Evolutionary conservation across 2,888 invertebrate genomes (phyloP).

Genomic region (Drosophila peninsularis): DNA sequence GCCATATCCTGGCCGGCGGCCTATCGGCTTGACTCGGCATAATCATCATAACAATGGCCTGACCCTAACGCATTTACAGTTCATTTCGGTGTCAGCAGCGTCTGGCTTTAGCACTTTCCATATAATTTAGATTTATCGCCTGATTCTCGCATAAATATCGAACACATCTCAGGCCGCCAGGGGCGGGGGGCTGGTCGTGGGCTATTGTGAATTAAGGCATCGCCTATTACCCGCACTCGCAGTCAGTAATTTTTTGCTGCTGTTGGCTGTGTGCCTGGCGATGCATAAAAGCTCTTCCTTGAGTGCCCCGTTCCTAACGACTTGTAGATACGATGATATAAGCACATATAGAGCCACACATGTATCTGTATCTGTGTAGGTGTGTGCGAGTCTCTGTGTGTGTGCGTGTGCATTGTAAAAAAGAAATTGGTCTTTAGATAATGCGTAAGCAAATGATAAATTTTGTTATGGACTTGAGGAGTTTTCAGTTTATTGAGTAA

Average conservation of each 20-base stretch:
- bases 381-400: slow-evolving; percentile 1
- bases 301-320: slow-evolving; percentile 67
- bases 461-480: slow-evolving; percentile 30
- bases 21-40: slow-evolving; percentile 24
- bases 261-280: neutral
- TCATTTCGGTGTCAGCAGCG: slow-evolving; percentile 49
- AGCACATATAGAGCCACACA: slow-evolving; percentile 54
- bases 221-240: slow-evolving; percentile 53
- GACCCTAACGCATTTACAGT: slow-evolving; percentile 59
- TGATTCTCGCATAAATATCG: slow-evolving; percentile 76
- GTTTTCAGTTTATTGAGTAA: slow-evolving; percentile 16
- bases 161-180: slow-evolving; percentile 45
- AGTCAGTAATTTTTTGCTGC: slow-evolving; percentile 6
- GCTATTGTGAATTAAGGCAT: slow-evolving; percentile 31
- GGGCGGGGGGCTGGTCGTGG: neutral
- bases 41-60: slow-evolving; percentile 74
- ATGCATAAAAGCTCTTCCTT: slow-evolving; percentile 70
- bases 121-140: slow-evolving; percentile 78
- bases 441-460: slow-evolving; percentile 43
- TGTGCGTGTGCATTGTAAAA: slow-evolving; percentile 15
- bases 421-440: slow-evolving; percentile 46
- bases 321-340: slow-evolving; percentile 50
- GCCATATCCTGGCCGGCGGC: slow-evolving; percentile 16
- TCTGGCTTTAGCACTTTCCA: slow-evolving; percentile 33
- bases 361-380: slow-evolving; percentile 7